Conservation (phyloP, 2,797 vertebrate genomes). For the Triplophysa bombifrons region DNA sequence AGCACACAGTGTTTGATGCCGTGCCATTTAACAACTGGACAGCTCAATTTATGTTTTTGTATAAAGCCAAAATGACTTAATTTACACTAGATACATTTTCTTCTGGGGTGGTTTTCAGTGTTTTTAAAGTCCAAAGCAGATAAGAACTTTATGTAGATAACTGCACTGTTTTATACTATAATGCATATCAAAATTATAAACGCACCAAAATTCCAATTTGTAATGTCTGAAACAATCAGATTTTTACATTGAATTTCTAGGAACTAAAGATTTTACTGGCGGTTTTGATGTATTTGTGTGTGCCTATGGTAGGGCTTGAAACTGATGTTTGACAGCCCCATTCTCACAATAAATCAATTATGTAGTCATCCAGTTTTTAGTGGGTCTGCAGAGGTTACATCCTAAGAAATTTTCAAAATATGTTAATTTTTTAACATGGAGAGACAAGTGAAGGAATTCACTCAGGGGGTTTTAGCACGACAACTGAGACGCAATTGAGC, state of each 20-base stretch:
- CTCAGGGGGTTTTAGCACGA: neutral
- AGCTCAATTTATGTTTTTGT: no score
- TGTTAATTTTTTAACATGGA: neutral
- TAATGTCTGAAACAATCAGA: neutral
- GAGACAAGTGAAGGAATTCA: constrained; percentile 32
- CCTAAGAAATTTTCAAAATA: neutral
- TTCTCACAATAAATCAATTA: neutral
- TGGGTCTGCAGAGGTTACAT: neutral
- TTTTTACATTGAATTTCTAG: neutral
- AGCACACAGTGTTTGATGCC: neutral
- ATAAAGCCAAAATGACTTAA: neutral
- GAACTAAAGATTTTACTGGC: neutral
- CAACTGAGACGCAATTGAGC: neutral
- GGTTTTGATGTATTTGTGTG: no score
- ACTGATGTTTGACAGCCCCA: neutral
- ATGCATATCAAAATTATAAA: no score
- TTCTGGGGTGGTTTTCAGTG: no score
- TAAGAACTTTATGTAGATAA: no score
- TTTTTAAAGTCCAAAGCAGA: no score
- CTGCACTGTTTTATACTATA: no score
- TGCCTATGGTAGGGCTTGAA: neutral
- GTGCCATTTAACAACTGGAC: neutral
- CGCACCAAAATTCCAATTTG: neutral
- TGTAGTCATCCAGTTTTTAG: neutral
- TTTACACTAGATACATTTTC: neutral